Conservation (phyloP, 2,888 invertebrate species). For the Anorthoa munda region DNA sequence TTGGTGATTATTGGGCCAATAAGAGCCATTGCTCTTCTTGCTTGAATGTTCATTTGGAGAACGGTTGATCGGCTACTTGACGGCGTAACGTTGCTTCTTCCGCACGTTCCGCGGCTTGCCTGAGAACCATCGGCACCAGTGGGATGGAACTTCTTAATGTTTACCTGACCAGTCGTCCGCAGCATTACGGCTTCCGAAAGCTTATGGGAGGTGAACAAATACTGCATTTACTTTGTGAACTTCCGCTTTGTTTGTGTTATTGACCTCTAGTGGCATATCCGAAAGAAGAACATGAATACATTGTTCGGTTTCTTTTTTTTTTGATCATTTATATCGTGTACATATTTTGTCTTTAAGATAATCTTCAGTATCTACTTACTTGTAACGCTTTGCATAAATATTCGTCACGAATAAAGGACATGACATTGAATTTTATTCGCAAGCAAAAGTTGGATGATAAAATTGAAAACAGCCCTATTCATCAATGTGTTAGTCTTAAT, state of each 20-base stretch:
- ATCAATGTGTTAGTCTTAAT: slow-evolving; percentile 30
- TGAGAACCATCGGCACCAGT: slow-evolving; percentile 76
- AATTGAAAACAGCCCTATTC: slow-evolving; percentile 8
- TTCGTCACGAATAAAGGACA: not conserved
- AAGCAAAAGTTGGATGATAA: not conserved
- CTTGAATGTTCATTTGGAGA: slow-evolving; percentile 61
- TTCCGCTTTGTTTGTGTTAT: slow-evolving; percentile 34
- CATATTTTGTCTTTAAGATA: not conserved
- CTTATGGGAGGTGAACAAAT: slow-evolving; percentile 27
- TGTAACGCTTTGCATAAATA: not conserved
- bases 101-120: slow-evolving; percentile 78
- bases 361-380: not conserved
- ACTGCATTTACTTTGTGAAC: slow-evolving; percentile 37
- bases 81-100: slow-evolving; percentile 72
- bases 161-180: slow-evolving; percentile 60
- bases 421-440: slow-evolving; percentile 1
- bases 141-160: slow-evolving; percentile 62
- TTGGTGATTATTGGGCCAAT: slow-evolving; percentile 55
- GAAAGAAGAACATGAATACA: slow-evolving; percentile 2
- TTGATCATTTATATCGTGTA: slow-evolving; percentile 9
- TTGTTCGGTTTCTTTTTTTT: slow-evolving; percentile 17
- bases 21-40: slow-evolving; percentile 34
- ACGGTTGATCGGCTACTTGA: slow-evolving; percentile 63
- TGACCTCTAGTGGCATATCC: slow-evolving; percentile 23
- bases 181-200: slow-evolving; percentile 34